Percentiles rank a stretch among this genome's conserved stretches.
phyloP scores from a whole-genome alignment of 2,113 vertebrate genomes.

The Gobio gobio region DNA sequence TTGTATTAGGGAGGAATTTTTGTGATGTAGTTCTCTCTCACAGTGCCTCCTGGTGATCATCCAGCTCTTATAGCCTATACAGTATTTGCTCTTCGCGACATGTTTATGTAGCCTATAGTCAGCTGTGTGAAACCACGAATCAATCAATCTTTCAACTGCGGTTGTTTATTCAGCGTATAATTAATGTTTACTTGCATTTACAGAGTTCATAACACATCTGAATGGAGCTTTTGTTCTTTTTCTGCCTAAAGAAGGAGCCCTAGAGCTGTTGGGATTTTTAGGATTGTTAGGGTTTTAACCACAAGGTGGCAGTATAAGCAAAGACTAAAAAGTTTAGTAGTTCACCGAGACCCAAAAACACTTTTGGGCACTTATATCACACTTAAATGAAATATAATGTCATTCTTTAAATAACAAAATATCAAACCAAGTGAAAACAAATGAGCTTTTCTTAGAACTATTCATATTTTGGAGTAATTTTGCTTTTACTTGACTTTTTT shows the following conservation, averaged over 20 bases:
- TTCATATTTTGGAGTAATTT: background rate
- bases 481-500: background rate
- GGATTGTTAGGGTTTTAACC: background rate
- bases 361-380: background rate
- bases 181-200: background rate
- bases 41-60: constrained; percentile 10
- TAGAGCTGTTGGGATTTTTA: background rate
- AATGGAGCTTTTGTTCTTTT: background rate
- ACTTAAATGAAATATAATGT: too few relatives aligned
- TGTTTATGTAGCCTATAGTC: background rate
- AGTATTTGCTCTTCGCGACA: background rate
- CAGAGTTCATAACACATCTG: background rate
- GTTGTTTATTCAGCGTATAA: background rate
- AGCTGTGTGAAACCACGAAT: background rate
- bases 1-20: background rate
- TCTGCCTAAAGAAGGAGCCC: constrained; percentile 18
- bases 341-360: background rate
- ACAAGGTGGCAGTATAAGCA: constrained; percentile 38
- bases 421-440: background rate
- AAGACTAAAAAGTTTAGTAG: background rate
- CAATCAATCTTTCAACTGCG: background rate
- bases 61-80: background rate
- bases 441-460: background rate
- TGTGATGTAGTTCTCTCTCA: background rate
- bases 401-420: background rate